Evolutionary conservation across 2,888 invertebrate species (phyloP).

Genomic region (Tethea ocularis): DNA sequence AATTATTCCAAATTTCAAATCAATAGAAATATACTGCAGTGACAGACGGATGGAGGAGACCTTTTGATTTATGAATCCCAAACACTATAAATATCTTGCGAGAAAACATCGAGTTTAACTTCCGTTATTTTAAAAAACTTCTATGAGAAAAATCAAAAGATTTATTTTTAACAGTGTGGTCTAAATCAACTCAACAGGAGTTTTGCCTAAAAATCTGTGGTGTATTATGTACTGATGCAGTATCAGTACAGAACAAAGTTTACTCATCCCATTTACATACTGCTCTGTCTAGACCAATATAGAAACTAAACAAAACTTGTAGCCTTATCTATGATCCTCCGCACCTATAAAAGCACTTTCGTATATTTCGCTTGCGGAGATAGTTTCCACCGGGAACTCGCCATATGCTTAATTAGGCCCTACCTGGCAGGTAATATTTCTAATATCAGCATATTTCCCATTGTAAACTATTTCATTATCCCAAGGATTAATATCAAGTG

Average conservation of each 20-base stretch:
- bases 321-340: not conserved
- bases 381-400: not conserved
- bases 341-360: not conserved
- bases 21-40: too few species aligned
- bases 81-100: too few species aligned
- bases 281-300: not conserved
- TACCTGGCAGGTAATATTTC: not conserved
- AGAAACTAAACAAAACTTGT: slow-evolving; percentile 11
- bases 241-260: not conserved
- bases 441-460: not conserved
- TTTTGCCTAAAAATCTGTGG: not conserved
- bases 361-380: slow-evolving; percentile 3
- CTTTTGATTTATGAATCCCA: too few species aligned
- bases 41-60: too few species aligned
- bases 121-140: too few species aligned
- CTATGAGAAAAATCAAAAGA: too few species aligned
- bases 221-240: not conserved
- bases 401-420: slow-evolving; percentile 1
- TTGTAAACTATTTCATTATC: not conserved
- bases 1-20: too few species aligned
- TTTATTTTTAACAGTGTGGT: too few species aligned
- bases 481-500: not conserved
- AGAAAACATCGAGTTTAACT: too few species aligned
- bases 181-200: too few species aligned
- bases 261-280: not conserved